A percentile compares a stretch with the other conserved stretches of the same genome.
Conservation (phyloP, 2,888 invertebrate species). For the Sialis fuliginosa region DNA sequence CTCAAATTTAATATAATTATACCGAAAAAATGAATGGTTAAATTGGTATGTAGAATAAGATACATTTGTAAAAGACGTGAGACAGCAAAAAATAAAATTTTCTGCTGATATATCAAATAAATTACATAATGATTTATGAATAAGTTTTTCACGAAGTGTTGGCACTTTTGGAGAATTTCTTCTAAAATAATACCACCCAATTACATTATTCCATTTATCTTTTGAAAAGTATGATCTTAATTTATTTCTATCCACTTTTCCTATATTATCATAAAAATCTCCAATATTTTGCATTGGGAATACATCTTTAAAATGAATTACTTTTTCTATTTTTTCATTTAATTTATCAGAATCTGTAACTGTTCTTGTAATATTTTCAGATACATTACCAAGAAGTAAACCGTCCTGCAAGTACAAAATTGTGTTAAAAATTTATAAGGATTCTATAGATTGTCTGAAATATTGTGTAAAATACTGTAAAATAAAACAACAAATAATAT, state of each 20-base stretch:
- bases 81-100: slow-evolving; percentile 41
- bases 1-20: slow-evolving; percentile 34
- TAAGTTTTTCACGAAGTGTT: slow-evolving; percentile 41
- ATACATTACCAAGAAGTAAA: slow-evolving; percentile 45
- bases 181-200: slow-evolving; percentile 52
- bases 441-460: neutral
- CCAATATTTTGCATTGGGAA: slow-evolving; percentile 38
- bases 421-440: too few species aligned
- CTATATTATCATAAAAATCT: slow-evolving; percentile 37
- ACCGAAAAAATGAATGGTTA: slow-evolving; percentile 41
- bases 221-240: slow-evolving; percentile 30
- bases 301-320: slow-evolving; percentile 40
- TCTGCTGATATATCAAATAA: slow-evolving; percentile 37
- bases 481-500: slow-evolving; percentile 4
- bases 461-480: slow-evolving; percentile 1
- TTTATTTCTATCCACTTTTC: slow-evolving; percentile 35
- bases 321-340: slow-evolving; percentile 37
- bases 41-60: slow-evolving; percentile 38
- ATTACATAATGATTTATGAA: slow-evolving; percentile 41
- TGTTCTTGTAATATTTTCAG: slow-evolving; percentile 42
- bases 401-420: slow-evolving; percentile 28
- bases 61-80: slow-evolving; percentile 31
- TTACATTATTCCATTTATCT: slow-evolving; percentile 33
- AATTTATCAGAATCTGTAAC: slow-evolving; percentile 51
- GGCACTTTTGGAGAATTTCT: slow-evolving; percentile 32